These are phyloP conservation scores for Eumaeus atala DNA, from an alignment of 1,140 invertebrate species.

Conservation along the genomic window DNA sequence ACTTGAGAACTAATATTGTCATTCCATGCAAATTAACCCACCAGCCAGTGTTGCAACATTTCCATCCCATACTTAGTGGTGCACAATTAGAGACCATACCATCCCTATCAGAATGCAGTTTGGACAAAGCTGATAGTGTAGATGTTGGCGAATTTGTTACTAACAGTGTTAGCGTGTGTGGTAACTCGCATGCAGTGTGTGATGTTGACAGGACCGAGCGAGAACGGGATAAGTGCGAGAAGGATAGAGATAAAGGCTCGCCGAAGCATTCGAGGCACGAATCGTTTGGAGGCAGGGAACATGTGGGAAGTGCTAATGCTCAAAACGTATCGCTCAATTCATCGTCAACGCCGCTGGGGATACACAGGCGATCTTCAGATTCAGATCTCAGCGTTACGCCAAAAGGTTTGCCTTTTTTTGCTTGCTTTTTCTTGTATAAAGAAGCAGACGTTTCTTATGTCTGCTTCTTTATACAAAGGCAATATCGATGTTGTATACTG, in stretches of 20 bases:
- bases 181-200: constrained; percentile 72
- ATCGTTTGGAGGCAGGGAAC: constrained; percentile 55
- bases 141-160: constrained; percentile 42
- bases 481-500: too few relatives aligned
- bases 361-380: constrained; percentile 90
- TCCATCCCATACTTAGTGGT: constrained; percentile 56
- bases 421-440: too few relatives aligned
- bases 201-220: constrained; percentile 60
- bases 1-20: constrained; percentile 32
- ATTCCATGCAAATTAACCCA: constrained; percentile 44
- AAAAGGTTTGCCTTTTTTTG: constrained; percentile 81
- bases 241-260: constrained; percentile 51
- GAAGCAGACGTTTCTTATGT: too few relatives aligned
- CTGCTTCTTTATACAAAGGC: too few relatives aligned
- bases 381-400: constrained; percentile 94
- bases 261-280: constrained; percentile 60
- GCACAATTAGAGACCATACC: constrained; percentile 59
- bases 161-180: constrained; percentile 69
- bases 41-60: constrained; percentile 52
- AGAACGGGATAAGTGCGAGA: constrained; percentile 49
- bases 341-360: constrained; percentile 73
- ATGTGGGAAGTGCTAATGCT: constrained; percentile 19
- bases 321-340: constrained; percentile 69
- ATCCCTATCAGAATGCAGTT: constrained; percentile 53
- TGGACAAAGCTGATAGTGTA: constrained; percentile 50